These are phyloP conservation scores for Clostera curtula DNA, from an alignment of 2,888 invertebrate genomes.

Conservation along the genomic window DNA sequence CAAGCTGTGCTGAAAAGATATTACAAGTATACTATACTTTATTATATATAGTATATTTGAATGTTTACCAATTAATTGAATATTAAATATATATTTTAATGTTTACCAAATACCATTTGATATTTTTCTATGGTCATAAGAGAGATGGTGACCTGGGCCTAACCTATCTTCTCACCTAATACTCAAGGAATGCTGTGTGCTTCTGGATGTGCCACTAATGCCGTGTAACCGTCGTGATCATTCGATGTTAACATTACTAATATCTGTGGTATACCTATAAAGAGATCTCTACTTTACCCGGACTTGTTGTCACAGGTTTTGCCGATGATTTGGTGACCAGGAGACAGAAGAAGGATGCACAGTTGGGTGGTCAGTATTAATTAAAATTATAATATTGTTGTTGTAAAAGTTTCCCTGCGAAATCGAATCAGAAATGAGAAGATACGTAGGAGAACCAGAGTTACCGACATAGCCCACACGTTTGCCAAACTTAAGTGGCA, in stretches of 20 bases:
- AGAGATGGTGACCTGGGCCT: slow-evolving; percentile 38
- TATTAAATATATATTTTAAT: too few relatives aligned
- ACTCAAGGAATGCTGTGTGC: slow-evolving; percentile 62
- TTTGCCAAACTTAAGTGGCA: too few relatives aligned
- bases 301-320: slow-evolving; percentile 52
- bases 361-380: slow-evolving; percentile 61
- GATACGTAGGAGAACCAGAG: too few relatives aligned
- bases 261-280: slow-evolving; percentile 9
- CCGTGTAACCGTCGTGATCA: slow-evolving; percentile 43
- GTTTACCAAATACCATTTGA: not conserved
- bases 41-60: too few relatives aligned
- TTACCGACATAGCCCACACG: too few relatives aligned
- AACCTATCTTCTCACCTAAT: slow-evolving; percentile 36
- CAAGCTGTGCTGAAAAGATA: too few relatives aligned
- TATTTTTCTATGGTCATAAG: slow-evolving; percentile 6
- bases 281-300: slow-evolving; percentile 11
- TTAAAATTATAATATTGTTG: not conserved
- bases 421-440: too few relatives aligned
- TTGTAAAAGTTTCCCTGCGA: not conserved
- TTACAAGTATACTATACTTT: too few relatives aligned
- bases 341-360: slow-evolving; percentile 71
- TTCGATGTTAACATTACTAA: slow-evolving; percentile 49
- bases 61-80: too few relatives aligned
- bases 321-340: slow-evolving; percentile 70
- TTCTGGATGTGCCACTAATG: slow-evolving; percentile 67